Percentiles rank a stretch among this genome's conserved stretches.
Evolutionary conservation across 2,797 vertebrate genomes (phyloP).

Genomic region (Odontamblyopus lacepedii): DNA sequence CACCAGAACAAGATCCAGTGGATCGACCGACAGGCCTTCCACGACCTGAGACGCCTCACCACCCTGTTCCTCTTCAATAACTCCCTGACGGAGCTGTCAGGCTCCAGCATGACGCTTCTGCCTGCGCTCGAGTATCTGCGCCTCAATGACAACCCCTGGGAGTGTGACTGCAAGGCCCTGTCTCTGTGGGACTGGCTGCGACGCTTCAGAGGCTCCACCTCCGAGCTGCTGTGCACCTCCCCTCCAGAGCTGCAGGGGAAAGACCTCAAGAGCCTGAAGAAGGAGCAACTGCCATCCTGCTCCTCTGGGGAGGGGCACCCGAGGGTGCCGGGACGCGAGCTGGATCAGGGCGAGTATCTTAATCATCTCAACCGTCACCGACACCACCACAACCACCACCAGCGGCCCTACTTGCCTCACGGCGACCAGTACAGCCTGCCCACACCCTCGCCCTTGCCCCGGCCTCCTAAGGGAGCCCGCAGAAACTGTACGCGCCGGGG

Average conservation of each 20-base stretch:
- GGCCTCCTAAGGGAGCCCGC: constrained; percentile 78
- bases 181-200: constrained; percentile 96
- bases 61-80: constrained; percentile 97
- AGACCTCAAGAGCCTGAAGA: constrained; percentile 87
- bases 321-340: constrained; percentile 35
- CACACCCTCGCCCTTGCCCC: constrained; percentile 73
- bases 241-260: constrained; percentile 80
- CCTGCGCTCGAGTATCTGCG: constrained; percentile 93
- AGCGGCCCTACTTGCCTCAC: constrained; percentile 71
- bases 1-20: constrained; percentile 95
- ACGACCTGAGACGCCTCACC: constrained; percentile 91
- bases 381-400: constrained; percentile 76
- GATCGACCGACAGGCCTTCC: constrained; percentile 91
- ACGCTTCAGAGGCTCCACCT: constrained; percentile 91
- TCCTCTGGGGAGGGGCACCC: constrained; percentile 40
- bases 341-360: constrained; percentile 78
- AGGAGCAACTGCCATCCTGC: constrained; percentile 89
- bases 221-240: constrained; percentile 80
- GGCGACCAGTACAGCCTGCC: constrained; percentile 75
- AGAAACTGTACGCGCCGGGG: constrained; percentile 93
- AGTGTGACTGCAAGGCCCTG: constrained; percentile 89
- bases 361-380: constrained; percentile 77
- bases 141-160: constrained; percentile 95
- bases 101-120: constrained; percentile 85
- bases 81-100: constrained; percentile 88